phyloP scores from a whole-genome alignment of 2,113 vertebrate species.

The Heteronetta atricapilla region DNA sequence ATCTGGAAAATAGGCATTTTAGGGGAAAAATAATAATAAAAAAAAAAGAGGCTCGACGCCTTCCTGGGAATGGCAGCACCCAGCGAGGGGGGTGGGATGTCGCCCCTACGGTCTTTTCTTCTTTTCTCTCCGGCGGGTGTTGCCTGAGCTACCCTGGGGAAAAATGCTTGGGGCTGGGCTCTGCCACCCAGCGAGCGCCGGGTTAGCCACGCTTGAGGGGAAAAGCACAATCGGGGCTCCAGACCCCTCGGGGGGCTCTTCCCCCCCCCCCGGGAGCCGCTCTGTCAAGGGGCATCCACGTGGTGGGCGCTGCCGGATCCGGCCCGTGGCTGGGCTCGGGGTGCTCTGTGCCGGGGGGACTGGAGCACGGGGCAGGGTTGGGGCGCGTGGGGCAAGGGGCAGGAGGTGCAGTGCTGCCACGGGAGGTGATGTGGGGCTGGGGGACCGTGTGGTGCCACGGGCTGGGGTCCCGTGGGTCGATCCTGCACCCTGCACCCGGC shows the following conservation, averaged over 20 bases:
- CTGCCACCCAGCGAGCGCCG: neutral
- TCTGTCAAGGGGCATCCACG: neutral
- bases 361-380: neutral
- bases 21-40: neutral
- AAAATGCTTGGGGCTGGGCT: neutral
- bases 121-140: neutral
- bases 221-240: slow-evolving; percentile 36
- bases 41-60: neutral
- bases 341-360: neutral
- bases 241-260: neutral
- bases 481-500: no score
- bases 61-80: neutral
- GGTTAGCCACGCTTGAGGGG: slow-evolving; percentile 60
- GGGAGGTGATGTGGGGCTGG: neutral
- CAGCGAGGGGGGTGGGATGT: neutral
- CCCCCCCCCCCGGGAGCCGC: neutral
- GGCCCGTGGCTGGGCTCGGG: neutral
- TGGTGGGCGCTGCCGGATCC: accelerated
- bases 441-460: no score
- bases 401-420: accelerated
- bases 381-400: no score
- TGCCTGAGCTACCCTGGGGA: neutral
- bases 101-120: neutral
- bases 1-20: neutral
- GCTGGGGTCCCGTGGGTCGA: neutral